phyloP scores from a whole-genome alignment of 2,797 vertebrate species.

The Anguilla anguilla region DNA sequence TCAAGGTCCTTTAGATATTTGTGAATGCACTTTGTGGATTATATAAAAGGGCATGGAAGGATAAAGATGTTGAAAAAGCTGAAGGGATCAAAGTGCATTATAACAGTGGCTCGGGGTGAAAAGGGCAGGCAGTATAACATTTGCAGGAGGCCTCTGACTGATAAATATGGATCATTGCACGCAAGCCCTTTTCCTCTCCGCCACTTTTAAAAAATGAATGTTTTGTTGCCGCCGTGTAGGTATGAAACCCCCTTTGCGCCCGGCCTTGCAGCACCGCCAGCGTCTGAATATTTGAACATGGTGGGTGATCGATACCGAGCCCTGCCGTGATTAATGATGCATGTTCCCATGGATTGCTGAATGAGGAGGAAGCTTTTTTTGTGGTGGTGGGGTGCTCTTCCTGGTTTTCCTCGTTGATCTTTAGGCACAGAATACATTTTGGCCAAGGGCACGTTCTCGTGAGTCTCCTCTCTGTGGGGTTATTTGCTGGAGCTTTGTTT shows the following conservation, averaged over 20 bases:
- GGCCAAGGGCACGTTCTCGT: constrained; percentile 58
- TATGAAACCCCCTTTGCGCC: constrained; percentile 52
- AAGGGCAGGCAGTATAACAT: constrained; percentile 14
- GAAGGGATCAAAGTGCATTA: constrained; percentile 31
- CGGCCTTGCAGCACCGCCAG: constrained; percentile 49
- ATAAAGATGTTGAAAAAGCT: constrained; percentile 29
- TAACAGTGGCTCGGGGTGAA: constrained; percentile 23
- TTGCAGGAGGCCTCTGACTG: constrained; percentile 28
- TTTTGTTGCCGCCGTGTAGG: constrained; percentile 39
- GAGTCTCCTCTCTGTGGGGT: constrained; percentile 55
- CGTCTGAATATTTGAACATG: constrained; percentile 69
- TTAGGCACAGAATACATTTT: constrained; percentile 63
- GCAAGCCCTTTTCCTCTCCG: constrained; percentile 39
- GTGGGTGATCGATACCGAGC: constrained; percentile 67
- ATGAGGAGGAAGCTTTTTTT: constrained; percentile 47
- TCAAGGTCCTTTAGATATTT: constrained; percentile 29
- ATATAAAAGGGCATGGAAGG: constrained; percentile 25
- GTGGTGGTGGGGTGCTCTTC: constrained; percentile 42
- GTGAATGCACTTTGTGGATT: constrained; percentile 21
- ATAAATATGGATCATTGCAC: constrained; percentile 57
- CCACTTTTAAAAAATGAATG: constrained; percentile 45
- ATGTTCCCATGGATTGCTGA: constrained; percentile 44
- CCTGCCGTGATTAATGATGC: constrained; percentile 65
- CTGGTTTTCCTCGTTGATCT: constrained; percentile 67
- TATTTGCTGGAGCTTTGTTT: constrained; percentile 42